Evolutionary conservation across 2,888 invertebrate species (phyloP).

Genomic region (Pheosia tremula): DNA sequence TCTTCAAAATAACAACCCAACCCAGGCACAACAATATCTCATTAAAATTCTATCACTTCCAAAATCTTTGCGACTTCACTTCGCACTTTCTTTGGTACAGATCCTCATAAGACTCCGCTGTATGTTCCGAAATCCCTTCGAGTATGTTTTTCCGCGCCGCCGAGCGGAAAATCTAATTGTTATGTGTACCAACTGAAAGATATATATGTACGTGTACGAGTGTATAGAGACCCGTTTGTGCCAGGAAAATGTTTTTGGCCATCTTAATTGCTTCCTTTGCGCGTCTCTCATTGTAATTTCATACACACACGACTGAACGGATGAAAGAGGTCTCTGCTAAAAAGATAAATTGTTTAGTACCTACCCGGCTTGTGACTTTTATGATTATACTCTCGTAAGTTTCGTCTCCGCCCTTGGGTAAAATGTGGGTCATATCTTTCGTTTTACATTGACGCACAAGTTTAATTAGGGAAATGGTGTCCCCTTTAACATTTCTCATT

Average conservation of each 20-base stretch:
- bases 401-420: background rate
- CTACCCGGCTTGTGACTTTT: background rate
- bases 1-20: constrained; percentile 13
- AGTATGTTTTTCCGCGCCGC: constrained; percentile 61
- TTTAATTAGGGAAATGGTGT: background rate
- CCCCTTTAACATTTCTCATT: background rate
- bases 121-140: constrained; percentile 45
- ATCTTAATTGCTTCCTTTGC: constrained; percentile 58
- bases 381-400: background rate
- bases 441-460: background rate
- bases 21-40: constrained; percentile 25
- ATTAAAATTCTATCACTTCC: constrained; percentile 35
- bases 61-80: constrained; percentile 24
- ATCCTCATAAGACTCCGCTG: constrained; percentile 43
- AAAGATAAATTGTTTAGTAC: constrained; percentile 31
- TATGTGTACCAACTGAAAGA: constrained; percentile 49
- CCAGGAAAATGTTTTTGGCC: constrained; percentile 50
- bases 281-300: constrained; percentile 35
- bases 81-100: constrained; percentile 32
- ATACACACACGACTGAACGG: constrained; percentile 32
- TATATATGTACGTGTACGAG: constrained; percentile 33
- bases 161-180: constrained; percentile 69
- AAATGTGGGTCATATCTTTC: background rate
- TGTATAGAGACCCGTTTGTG: constrained; percentile 46
- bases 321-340: constrained; percentile 28